phyloP scores from a whole-genome alignment of 2,888 invertebrate genomes.

The Arenicola marina region DNA sequence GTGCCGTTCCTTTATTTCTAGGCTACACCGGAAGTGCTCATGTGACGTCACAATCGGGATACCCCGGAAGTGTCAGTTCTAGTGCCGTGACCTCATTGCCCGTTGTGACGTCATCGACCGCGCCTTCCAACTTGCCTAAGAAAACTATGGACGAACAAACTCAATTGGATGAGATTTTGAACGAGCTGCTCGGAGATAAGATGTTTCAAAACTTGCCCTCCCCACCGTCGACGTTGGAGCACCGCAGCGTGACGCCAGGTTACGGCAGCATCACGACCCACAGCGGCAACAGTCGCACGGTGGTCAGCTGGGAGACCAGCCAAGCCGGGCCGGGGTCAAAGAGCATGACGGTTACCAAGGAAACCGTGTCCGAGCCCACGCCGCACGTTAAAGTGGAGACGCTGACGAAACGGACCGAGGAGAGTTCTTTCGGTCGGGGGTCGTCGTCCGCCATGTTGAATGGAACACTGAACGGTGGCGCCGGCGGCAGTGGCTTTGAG shows the following conservation, averaged over 20 bases:
- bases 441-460: neutral
- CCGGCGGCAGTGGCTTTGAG: neutral
- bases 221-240: neutral
- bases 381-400: conserved; percentile 22
- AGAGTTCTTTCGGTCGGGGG: conserved; percentile 5
- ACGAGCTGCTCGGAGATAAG: conserved; percentile 55
- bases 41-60: no score
- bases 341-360: conserved; percentile 26
- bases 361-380: conserved; percentile 23
- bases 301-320: conserved; percentile 31
- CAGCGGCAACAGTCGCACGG: conserved; percentile 27
- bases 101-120: no score
- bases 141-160: conserved; percentile 21
- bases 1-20: no score
- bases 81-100: no score
- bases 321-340: conserved; percentile 25
- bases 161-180: conserved; percentile 57
- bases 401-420: conserved; percentile 18
- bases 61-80: no score
- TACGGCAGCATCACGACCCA: conserved; percentile 31
- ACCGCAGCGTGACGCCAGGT: conserved; percentile 2
- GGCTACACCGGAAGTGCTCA: no score
- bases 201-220: conserved; percentile 31
- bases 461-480: neutral
- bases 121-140: no score